Conservation (phyloP, 2,113 vertebrate species). For the Taxidea taxus region DNA sequence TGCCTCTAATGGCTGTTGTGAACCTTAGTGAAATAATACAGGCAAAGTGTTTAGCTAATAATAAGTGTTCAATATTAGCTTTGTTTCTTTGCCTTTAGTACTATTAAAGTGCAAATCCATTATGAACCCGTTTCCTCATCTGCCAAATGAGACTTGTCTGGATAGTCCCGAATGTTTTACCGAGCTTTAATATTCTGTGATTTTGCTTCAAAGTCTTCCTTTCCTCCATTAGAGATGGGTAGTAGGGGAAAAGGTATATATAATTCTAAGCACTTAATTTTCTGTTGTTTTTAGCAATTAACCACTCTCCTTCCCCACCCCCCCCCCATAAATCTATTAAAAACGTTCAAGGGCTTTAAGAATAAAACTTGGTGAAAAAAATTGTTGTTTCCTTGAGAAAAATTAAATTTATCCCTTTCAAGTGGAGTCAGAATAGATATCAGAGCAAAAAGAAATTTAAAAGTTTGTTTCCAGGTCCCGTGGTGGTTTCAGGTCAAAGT, state of each 20-base stretch:
- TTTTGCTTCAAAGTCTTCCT: background rate
- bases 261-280: background rate
- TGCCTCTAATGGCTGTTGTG: background rate
- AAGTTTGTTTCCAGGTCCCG: constrained; percentile 59
- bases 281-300: background rate
- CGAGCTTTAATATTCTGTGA: background rate
- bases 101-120: background rate
- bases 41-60: background rate
- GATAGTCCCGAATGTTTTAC: background rate
- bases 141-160: background rate
- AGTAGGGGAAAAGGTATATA: background rate
- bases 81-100: background rate
- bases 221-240: background rate
- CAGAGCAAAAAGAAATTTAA: constrained; percentile 48
- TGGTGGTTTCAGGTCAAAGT: constrained; percentile 56
- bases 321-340: background rate
- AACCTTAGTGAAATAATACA: background rate
- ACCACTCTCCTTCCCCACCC: background rate
- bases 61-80: background rate
- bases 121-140: background rate
- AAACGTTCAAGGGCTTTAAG: constrained; percentile 50
- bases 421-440: constrained; percentile 46
- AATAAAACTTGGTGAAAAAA: constrained; percentile 31
- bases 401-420: constrained; percentile 60
- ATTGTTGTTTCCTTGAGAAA: constrained; percentile 38